Percentiles rank a stretch among this genome's conserved stretches.
Conservation (phyloP, 2,797 vertebrate genomes). For the Catharus ustulatus region DNA sequence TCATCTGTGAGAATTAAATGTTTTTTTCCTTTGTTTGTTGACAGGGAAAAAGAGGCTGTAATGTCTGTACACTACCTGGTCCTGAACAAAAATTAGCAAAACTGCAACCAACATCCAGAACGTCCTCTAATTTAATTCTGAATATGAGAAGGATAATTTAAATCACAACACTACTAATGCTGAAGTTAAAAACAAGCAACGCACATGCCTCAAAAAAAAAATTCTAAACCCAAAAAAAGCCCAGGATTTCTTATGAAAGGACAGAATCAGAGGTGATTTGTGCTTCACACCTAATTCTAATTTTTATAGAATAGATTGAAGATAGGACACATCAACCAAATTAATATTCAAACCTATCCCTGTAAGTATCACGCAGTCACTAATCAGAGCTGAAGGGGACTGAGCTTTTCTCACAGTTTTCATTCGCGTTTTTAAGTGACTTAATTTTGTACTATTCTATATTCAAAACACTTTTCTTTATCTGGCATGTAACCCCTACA, state of each 20-base stretch:
- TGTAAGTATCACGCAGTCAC: constrained; percentile 10
- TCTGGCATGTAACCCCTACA: constrained; percentile 24
- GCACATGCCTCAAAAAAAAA: not conserved
- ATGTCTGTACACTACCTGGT: not conserved
- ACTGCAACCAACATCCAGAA: not conserved
- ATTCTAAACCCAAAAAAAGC: not conserved
- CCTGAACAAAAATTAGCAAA: not conserved
- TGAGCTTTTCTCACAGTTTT: constrained; percentile 32
- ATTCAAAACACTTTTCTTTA: constrained; percentile 55
- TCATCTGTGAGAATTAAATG: not conserved
- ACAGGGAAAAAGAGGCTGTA: not conserved
- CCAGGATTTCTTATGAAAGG: not conserved
- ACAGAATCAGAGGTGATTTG: not conserved
- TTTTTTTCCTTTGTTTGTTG: not conserved
- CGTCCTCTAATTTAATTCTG: not conserved
- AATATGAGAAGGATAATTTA: not conserved
- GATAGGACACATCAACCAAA: not conserved
- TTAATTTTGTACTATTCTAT: constrained; percentile 51
- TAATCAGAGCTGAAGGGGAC: constrained; percentile 59
- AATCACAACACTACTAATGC: not conserved
- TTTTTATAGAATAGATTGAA: constrained; percentile 1
- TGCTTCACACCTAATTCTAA: not conserved
- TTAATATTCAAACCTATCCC: constrained; percentile 55
- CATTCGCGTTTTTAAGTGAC: constrained; percentile 49
- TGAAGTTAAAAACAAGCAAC: not conserved